phyloP scores from a whole-genome alignment of 2,113 vertebrate genomes.

The Lycocorax pyrrhopterus region DNA sequence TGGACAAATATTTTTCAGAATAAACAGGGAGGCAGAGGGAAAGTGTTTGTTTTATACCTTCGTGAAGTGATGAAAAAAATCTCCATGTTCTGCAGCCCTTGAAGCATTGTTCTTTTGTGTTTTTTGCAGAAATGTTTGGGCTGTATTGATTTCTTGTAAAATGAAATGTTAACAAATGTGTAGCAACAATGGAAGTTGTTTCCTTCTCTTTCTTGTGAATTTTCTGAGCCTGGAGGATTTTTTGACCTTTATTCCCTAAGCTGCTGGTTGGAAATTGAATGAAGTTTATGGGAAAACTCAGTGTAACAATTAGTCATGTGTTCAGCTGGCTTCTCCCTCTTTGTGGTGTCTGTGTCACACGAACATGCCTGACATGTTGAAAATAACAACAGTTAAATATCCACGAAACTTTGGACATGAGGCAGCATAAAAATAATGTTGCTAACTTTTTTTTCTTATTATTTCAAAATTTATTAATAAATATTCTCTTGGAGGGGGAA shows the following conservation, averaged over 20 bases:
- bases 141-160: background rate
- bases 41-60: background rate
- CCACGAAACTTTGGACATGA: background rate
- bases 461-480: background rate
- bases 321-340: background rate
- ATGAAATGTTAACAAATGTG: background rate
- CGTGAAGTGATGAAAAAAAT: background rate
- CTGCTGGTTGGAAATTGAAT: background rate
- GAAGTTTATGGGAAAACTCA: background rate
- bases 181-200: background rate
- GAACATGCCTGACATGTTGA: background rate
- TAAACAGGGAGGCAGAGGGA: background rate
- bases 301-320: background rate
- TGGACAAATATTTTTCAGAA: constrained; percentile 10
- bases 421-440: background rate
- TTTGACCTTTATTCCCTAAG: background rate
- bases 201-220: background rate
- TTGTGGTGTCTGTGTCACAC: background rate
- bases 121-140: background rate
- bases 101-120: background rate
- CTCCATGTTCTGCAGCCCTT: background rate
- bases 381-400: background rate
- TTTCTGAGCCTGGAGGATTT: background rate
- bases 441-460: background rate
- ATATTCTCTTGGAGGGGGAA: background rate